phyloP scores from a whole-genome alignment of 1,140 invertebrate genomes.

The Drosophila melanica region DNA sequence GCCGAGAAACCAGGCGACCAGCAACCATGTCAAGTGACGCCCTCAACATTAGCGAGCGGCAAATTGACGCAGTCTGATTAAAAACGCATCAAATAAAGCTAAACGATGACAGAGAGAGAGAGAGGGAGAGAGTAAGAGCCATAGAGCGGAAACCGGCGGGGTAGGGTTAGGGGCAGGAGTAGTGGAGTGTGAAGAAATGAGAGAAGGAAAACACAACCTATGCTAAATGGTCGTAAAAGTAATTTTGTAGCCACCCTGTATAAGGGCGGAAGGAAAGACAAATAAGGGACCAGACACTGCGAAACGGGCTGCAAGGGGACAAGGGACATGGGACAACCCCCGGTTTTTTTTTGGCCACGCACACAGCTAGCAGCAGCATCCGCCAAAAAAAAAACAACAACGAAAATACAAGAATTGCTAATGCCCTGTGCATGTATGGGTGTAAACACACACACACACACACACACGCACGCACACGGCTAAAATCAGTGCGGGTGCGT shows the following conservation, averaged over 20 bases:
- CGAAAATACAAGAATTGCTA: conserved; percentile 34
- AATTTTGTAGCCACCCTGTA: conserved; percentile 50
- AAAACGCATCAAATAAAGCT: conserved; percentile 73
- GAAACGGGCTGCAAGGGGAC: conserved; percentile 25
- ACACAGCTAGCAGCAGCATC: conserved; percentile 39
- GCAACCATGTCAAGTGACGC: conserved; percentile 44
- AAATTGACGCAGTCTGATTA: conserved; percentile 77
- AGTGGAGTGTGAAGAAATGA: conserved; percentile 8
- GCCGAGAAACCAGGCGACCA: neutral
- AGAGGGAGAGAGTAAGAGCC: conserved; percentile 4
- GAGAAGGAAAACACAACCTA: conserved; percentile 56
- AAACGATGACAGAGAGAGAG: conserved; percentile 32
- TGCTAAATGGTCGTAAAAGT: conserved; percentile 73
- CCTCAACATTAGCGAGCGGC: conserved; percentile 51
- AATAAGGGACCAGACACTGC: conserved; percentile 56
- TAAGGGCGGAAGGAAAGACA: conserved; percentile 53
- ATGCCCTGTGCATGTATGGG: conserved; percentile 39
- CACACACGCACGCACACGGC: conserved; percentile 20
- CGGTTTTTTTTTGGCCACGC: conserved; percentile 29
- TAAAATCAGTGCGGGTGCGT: conserved; percentile 54
- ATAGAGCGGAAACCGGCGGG: neutral
- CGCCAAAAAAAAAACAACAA: conserved; percentile 42
- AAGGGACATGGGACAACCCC: conserved; percentile 51
- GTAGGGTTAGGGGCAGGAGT: neutral
- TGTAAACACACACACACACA: conserved; percentile 34